Conservation (phyloP, 2,113 vertebrate species). For the Fregetta grallaria region DNA sequence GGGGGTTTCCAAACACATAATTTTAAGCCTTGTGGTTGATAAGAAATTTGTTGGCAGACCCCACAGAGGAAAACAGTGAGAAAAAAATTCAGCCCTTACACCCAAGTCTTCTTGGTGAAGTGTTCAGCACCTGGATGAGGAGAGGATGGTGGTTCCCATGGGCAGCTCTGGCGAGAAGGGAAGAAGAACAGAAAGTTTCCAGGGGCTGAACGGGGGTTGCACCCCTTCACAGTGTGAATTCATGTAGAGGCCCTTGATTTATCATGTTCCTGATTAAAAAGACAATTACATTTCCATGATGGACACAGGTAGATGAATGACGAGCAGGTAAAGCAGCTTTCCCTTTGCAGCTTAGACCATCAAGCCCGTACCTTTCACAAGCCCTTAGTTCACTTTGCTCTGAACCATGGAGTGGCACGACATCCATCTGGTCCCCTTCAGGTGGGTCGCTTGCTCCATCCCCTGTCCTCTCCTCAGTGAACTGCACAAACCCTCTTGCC, state of each 20-base stretch:
- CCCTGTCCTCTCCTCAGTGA: not conserved
- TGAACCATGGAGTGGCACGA: not conserved
- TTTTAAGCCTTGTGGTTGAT: not conserved
- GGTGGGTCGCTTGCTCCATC: not conserved
- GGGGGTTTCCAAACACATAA: not conserved
- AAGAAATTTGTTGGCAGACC: not conserved
- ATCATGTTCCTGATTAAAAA: not conserved
- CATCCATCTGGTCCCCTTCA: not conserved
- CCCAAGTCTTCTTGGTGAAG: not conserved
- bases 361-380: not conserved
- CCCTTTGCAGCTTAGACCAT: not conserved
- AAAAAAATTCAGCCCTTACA: not conserved
- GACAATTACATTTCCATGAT: not conserved
- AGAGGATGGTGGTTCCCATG: not conserved
- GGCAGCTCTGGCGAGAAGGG: not conserved
- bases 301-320: not conserved
- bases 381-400: not conserved
- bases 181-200: not conserved
- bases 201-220: not conserved
- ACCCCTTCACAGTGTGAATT: not conserved
- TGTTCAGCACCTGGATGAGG: not conserved
- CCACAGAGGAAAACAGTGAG: not conserved
- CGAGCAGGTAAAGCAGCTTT: not conserved
- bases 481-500: not conserved
- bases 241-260: not conserved